Evolutionary conservation across 1,140 invertebrate genomes (phyloP), one percentile per base, ranked within the genome.

Genomic region (Bradysia coprophila): DNA sequence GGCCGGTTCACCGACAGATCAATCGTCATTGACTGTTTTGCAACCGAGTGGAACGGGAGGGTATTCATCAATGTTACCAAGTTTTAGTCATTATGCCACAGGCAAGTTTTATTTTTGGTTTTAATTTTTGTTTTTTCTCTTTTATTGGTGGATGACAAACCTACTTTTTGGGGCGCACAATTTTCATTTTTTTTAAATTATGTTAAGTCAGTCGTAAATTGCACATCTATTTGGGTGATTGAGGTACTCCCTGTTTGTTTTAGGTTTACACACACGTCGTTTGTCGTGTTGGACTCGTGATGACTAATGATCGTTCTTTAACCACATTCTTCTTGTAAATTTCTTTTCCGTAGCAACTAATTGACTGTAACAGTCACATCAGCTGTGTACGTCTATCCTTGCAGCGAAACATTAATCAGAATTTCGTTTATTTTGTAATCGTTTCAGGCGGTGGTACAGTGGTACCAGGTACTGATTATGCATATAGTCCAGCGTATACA

Each of bases 401-500:
- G n/a, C n/a, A n/a, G n/a, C n/a, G n/a, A n/a, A n/a, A n/a, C n/a
- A n/a, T n/a, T n/a, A n/a, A n/a, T n/a, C n/a, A n/a, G n/a, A n/a
- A n/a, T n/a, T n/a, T n/a, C n/a, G n/a, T 42, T 40, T 46, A 1
- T 38, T 48, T 45, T 42, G 37, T 41, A 4, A 21, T 36, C n/a
- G n/a, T 47, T 57, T 49, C 56, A 57, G 45, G 73, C 50, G 72
- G 73, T 47, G 69, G 71, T 11, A 62, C 71, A 6, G 68, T 71
- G 21, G 68, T 72, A 31, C 65, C 69, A 46, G 67, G 57, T 22
- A 55, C 57, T 16, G 79, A 82, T 54, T 83, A 81, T 54, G 69
- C 76, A 16, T 83, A 83, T 58, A 77, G 68, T 52, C 73, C 78
- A 22, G 73, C 77, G 4, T 83, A 82, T 56, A 73, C 75, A 45